Conservation (phyloP, 2,888 invertebrate species). For the Automeris io region DNA sequence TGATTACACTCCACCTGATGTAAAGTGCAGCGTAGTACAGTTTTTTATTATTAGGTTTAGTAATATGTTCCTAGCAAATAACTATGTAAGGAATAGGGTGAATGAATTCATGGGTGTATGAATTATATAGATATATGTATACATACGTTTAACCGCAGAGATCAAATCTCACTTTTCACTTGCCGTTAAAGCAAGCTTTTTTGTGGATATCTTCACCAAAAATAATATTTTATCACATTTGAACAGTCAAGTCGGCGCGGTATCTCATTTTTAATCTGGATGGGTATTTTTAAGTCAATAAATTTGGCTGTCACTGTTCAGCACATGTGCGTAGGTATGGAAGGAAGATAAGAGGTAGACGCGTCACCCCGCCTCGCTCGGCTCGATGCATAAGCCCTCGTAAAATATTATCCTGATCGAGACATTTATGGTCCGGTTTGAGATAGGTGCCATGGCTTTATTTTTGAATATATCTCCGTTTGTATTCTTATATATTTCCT, state of each 20-base stretch:
- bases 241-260: conserved; percentile 31
- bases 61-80: too few species aligned
- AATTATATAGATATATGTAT: too few species aligned
- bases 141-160: conserved; percentile 19
- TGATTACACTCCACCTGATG: too few species aligned
- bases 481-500: conserved; percentile 4
- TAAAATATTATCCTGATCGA: conserved; percentile 71
- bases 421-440: conserved; percentile 66
- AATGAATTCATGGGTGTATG: too few species aligned
- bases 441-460: conserved; percentile 65
- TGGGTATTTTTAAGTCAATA: conserved; percentile 72
- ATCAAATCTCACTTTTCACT: conserved; percentile 30
- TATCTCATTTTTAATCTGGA: conserved; percentile 68
- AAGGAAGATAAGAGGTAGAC: conserved; percentile 50
- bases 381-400: conserved; percentile 49
- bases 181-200: conserved; percentile 23
- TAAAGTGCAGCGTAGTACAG: too few species aligned
- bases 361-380: conserved; percentile 49
- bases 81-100: too few species aligned
- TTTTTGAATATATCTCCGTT: conserved; percentile 32
- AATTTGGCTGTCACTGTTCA: conserved; percentile 64
- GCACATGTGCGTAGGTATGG: conserved; percentile 63
- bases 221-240: conserved; percentile 54
- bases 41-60: too few species aligned
- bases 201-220: conserved; percentile 24